These are phyloP conservation scores for Stenodema calcarata DNA, from an alignment of 2,888 invertebrate genomes.

Conservation along the genomic window DNA sequence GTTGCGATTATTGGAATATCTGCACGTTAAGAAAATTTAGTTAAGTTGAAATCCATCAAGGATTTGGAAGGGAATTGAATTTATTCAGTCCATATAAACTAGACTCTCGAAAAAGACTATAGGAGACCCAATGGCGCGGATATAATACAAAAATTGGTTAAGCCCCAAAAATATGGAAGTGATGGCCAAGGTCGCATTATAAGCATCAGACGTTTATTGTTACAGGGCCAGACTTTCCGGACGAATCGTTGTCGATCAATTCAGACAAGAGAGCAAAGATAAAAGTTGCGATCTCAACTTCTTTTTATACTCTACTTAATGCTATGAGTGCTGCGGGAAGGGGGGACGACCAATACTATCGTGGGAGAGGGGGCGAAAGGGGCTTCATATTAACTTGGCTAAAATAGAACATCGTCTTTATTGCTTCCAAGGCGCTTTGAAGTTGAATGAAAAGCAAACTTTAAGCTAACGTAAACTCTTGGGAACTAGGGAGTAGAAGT, in stretches of 20 bases:
- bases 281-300: neutral
- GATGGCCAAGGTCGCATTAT: neutral
- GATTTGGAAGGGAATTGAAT: too few relatives aligned
- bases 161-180: neutral
- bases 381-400: constrained; percentile 40
- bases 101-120: neutral
- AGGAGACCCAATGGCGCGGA: neutral
- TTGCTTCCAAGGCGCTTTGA: constrained; percentile 40
- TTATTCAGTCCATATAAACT: neutral
- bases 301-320: neutral
- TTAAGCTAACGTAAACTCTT: constrained; percentile 22
- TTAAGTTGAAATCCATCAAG: too few relatives aligned
- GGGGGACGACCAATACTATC: neutral
- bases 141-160: neutral
- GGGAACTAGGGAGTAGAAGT: neutral
- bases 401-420: constrained; percentile 45
- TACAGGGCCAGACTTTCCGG: neutral
- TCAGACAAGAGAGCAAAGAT: neutral
- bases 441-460: constrained; percentile 45
- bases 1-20: too few relatives aligned
- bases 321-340: neutral
- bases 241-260: neutral
- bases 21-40: too few relatives aligned
- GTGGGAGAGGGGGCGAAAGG: neutral
- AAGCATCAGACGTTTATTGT: constrained; percentile 11